Conservation (phyloP, 2,888 invertebrate species). For the Campoplex capitator region DNA sequence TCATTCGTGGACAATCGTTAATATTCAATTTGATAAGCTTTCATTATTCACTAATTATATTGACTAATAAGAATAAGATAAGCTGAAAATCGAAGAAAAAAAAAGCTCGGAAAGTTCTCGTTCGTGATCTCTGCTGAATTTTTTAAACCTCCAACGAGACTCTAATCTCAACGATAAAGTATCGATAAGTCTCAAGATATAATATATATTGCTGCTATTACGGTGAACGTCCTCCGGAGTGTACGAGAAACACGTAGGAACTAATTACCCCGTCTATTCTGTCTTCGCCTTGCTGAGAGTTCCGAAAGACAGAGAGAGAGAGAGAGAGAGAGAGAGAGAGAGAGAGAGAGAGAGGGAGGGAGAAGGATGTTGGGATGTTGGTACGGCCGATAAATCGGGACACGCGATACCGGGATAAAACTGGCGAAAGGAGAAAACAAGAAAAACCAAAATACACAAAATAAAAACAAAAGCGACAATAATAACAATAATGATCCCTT, state of each 20-base stretch:
- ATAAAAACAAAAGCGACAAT: neutral
- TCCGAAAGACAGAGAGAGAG: neutral
- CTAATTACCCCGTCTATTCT: constrained; percentile 64
- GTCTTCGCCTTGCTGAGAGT: constrained; percentile 54
- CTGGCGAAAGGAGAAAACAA: constrained; percentile 38
- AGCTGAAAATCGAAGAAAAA: constrained; percentile 11
- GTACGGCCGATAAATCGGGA: constrained; percentile 57
- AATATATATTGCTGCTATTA: constrained; percentile 28
- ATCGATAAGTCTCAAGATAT: constrained; percentile 17
- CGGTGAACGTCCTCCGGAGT: constrained; percentile 10
- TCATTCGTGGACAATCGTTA: neutral
- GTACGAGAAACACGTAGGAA: constrained; percentile 34
- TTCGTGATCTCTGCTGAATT: neutral
- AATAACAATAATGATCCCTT: constrained; percentile 33
- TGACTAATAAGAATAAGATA: neutral
- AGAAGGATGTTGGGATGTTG: constrained; percentile 15
- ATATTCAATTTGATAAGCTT: neutral
- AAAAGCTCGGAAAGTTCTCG: neutral
- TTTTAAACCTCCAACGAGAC: constrained; percentile 9
- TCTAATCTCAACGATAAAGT: constrained; percentile 31
- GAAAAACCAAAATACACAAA: neutral
- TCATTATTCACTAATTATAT: neutral
- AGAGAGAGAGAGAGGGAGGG: neutral
- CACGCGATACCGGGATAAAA: constrained; percentile 59
- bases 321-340: neutral